Evolutionary conservation across 2,888 invertebrate species (phyloP), one percentile per base, ranked within the genome.

Genomic region (Phoronis australis): DNA sequence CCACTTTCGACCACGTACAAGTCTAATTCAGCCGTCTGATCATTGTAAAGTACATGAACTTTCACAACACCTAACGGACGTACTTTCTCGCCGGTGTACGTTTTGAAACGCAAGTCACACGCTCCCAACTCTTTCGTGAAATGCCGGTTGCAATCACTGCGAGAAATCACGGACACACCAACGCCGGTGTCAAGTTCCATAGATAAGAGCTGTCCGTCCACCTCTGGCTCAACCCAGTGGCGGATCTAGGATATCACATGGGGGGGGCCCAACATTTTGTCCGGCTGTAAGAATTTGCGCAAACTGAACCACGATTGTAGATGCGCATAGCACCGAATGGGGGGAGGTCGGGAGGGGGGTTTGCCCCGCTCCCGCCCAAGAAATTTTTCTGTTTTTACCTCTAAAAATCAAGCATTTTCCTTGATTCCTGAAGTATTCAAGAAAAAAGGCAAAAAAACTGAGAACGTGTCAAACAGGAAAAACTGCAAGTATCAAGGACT

Each of bases 121-220:
- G 4, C 1, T 15, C 38, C 38, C 12, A 48, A 43, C 3, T 42
- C 24, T 26, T 22, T 39, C 20, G 6, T 27, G 20, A 44, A 38
- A 4, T 42, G 47, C 18, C 24, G 22, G 27, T 45, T 50, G 1
- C 48, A n/a, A 37, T 37, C 37, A 20, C 27, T 4, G 26, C 31
- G 50, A 15, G 47, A 45, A 1, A 57, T 56, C 0, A 59, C 54
- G 9, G 55, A 54, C 1, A 54, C 53, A 6, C 52, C 57, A 21
- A 57, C 37, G 1, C 57, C 59, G n/a, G 55, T 59, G 37, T 47
- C 50, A 1, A 47, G 24, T 22, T 50, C 46, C 42, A 47, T 46
- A 6, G 37, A 24, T 4, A 50, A 25, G 15, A 23, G 25, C 18
- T 12, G 6, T 3, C 37, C 41, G 20, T 41, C 37, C 23, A 50